Conservation (phyloP, 1,140 invertebrate genomes). For the Eulimnadia texana region DNA sequence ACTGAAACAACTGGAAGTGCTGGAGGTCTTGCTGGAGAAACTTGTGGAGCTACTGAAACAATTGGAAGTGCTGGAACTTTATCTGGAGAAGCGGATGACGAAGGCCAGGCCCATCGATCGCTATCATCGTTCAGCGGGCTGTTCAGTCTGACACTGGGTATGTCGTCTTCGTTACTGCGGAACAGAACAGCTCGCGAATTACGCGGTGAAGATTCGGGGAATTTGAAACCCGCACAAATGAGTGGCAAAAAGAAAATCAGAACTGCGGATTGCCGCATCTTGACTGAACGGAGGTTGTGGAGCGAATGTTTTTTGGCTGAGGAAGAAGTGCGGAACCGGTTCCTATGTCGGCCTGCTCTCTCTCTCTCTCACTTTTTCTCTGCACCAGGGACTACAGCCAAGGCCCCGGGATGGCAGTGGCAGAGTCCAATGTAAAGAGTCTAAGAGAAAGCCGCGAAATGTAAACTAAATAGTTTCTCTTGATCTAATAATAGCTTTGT, state of each 20-base stretch:
- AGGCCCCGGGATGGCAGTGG: too few species aligned
- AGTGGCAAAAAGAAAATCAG: neutral
- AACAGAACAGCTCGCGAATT: neutral
- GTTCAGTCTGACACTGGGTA: too few species aligned
- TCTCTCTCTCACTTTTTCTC: too few species aligned
- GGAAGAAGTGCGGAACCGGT: too few species aligned
- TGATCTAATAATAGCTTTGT: neutral
- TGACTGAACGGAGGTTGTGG: neutral
- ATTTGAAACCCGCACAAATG: neutral
- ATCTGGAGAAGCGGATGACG: too few species aligned
- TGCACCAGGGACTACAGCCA: too few species aligned
- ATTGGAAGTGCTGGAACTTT: neutral
- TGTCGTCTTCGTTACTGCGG: neutral
- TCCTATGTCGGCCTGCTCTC: too few species aligned
- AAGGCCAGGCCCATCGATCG: neutral
- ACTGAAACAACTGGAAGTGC: neutral
- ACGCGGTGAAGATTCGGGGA: neutral
- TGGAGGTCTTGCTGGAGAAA: neutral
- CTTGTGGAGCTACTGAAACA: too few species aligned
- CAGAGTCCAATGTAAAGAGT: too few species aligned
- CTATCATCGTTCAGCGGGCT: neutral
- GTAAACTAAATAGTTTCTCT: neutral
- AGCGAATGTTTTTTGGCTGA: neutral
- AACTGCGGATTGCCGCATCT: neutral
- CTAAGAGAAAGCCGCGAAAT: neutral